These are phyloP conservation scores for Sebastes kiyomatsui DNA, from an alignment of 2,797 vertebrate species.

Conservation along the genomic window DNA sequence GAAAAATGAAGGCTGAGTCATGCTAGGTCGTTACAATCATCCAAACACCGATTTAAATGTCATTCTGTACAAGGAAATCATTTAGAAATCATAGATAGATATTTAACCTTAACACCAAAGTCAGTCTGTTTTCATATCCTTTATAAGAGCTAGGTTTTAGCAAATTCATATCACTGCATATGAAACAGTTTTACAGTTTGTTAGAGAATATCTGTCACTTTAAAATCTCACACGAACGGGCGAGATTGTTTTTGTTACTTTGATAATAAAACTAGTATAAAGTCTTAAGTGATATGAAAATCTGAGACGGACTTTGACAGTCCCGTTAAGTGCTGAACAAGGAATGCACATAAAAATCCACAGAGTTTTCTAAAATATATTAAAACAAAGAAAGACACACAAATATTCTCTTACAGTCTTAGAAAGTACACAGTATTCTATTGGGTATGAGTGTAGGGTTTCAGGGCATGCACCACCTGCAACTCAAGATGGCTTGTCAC, in stretches of 20 bases:
- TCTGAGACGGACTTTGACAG: slow-evolving; percentile 67
- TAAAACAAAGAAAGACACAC: slow-evolving; percentile 72
- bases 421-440: slow-evolving; percentile 85
- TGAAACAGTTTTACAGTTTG: slow-evolving; percentile 54
- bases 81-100: slow-evolving; percentile 70
- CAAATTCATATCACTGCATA: slow-evolving; percentile 58
- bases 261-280: slow-evolving; percentile 69
- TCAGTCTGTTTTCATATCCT: slow-evolving; percentile 67
- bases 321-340: slow-evolving; percentile 76
- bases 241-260: slow-evolving; percentile 47
- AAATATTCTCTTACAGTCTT: slow-evolving; percentile 71
- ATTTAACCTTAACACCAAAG: slow-evolving; percentile 70
- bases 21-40: slow-evolving; percentile 86
- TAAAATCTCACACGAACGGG: slow-evolving; percentile 47
- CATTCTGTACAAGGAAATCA: slow-evolving; percentile 82
- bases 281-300: slow-evolving; percentile 72
- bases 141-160: slow-evolving; percentile 44
- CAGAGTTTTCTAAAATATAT: slow-evolving; percentile 87
- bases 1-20: slow-evolving; percentile 85
- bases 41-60: slow-evolving; percentile 78
- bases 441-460: slow-evolving; percentile 71
- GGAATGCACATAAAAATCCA: slow-evolving; percentile 76
- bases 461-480: slow-evolving; percentile 82
- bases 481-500: slow-evolving; percentile 96
- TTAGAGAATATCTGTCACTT: slow-evolving; percentile 55